These are phyloP conservation scores for Tenebrio molitor DNA, from an alignment of 1,140 invertebrate genomes.

Conservation along the genomic window DNA sequence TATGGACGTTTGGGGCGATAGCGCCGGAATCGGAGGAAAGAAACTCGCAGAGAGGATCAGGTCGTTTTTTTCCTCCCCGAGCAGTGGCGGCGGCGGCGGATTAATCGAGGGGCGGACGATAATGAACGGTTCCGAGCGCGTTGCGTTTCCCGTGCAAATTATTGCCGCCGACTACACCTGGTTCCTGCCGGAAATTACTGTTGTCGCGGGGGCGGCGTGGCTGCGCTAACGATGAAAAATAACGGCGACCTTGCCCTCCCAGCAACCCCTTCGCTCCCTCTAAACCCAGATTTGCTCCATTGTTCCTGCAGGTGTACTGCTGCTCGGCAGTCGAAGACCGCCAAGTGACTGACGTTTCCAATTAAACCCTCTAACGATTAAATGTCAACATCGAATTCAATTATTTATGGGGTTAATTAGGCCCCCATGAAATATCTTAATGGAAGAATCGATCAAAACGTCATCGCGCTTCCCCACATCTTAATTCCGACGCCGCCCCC, in stretches of 20 bases:
- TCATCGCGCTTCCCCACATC: neutral
- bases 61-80: neutral
- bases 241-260: too few species aligned
- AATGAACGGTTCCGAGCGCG: slow-evolving; percentile 23
- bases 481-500: neutral
- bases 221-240: slow-evolving; percentile 29
- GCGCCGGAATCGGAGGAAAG: slow-evolving; percentile 21
- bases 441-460: slow-evolving; percentile 28
- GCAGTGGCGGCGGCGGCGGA: slow-evolving; percentile 6
- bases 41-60: slow-evolving; percentile 25
- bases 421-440: slow-evolving; percentile 21
- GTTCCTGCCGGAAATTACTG: slow-evolving; percentile 38
- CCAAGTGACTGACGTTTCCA: slow-evolving; percentile 28
- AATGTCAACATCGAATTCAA: slow-evolving; percentile 39
- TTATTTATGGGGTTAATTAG: slow-evolving; percentile 29
- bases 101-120: slow-evolving; percentile 12
- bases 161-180: slow-evolving; percentile 25
- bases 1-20: slow-evolving; percentile 36
- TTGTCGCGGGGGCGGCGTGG: slow-evolving; percentile 16
- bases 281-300: too few species aligned
- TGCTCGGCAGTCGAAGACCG: slow-evolving; percentile 22
- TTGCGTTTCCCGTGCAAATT: slow-evolving; percentile 35
- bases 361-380: slow-evolving; percentile 28
- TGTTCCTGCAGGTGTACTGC: neutral
- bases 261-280: too few species aligned